A percentile compares a stretch with the other conserved stretches of the same genome.
Conservation (phyloP, 1,140 invertebrate species). For the Condylostylus longicornis region DNA sequence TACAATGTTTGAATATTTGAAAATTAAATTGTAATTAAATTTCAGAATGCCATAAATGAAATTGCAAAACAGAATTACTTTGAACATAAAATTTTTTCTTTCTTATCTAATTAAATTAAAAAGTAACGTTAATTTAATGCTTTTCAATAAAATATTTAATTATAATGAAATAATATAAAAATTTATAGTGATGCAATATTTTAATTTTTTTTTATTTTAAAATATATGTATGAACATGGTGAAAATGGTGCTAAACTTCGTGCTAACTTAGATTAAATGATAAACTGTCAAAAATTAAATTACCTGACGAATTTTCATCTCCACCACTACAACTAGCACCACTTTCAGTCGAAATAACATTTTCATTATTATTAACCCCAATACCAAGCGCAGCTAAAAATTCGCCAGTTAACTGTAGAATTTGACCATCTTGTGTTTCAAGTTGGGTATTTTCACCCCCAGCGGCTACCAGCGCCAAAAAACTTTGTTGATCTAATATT, state of each 20-base stretch:
- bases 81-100: too few species aligned
- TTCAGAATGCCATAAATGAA: too few species aligned
- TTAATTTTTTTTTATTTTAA: background rate
- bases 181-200: too few species aligned
- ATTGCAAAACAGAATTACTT: too few species aligned
- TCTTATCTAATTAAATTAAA: too few species aligned
- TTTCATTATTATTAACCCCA: constrained; percentile 10
- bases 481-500: constrained; percentile 16
- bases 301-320: background rate
- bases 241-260: constrained; percentile 19
- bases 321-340: constrained; percentile 8
- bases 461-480: constrained; percentile 11
- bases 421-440: constrained; percentile 4
- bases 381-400: constrained; percentile 7
- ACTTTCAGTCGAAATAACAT: constrained; percentile 12
- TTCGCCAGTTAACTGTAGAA: constrained; percentile 5
- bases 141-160: too few species aligned
- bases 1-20: too few species aligned
- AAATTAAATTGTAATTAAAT: too few species aligned
- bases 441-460: constrained; percentile 6
- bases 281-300: background rate
- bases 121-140: too few species aligned
- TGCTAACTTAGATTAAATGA: constrained; percentile 9
- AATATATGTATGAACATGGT: constrained; percentile 16
- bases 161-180: too few species aligned